A percentile compares a stretch with the other conserved stretches of the same genome.
These are phyloP conservation scores for Egretta garzetta DNA, from an alignment of 2,113 vertebrate species.

Conservation along the genomic window DNA sequence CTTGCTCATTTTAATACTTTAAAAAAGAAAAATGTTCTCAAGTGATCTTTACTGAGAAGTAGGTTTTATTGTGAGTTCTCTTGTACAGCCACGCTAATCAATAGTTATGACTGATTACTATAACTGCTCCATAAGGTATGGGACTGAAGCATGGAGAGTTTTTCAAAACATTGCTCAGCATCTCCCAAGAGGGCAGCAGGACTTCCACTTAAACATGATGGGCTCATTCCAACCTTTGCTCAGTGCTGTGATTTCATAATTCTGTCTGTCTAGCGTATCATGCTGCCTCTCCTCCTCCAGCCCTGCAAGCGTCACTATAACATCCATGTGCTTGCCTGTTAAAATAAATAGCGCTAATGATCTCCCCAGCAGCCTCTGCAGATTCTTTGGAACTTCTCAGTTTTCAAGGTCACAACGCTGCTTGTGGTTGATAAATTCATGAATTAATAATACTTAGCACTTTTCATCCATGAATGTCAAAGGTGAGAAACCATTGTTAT, in stretches of 20 bases:
- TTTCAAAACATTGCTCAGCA: background rate
- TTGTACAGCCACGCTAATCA: background rate
- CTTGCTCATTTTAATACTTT: background rate
- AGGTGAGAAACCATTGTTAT: slow-evolving; percentile 26
- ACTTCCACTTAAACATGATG: background rate
- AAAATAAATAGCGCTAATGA: background rate
- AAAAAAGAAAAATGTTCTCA: background rate
- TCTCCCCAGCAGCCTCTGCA: background rate
- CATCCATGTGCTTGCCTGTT: background rate
- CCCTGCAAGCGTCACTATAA: background rate
- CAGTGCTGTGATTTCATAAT: background rate
- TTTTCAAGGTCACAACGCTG: slow-evolving; percentile 48
- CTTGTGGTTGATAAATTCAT: slow-evolving; percentile 46
- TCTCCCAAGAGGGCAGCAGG: background rate
- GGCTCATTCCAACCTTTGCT: background rate
- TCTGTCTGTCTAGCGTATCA: background rate
- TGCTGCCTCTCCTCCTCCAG: background rate
- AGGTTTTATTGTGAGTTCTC: background rate
- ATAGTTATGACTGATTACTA: background rate
- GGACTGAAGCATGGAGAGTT: background rate
- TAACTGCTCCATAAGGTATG: background rate
- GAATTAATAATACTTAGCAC: slow-evolving; percentile 39
- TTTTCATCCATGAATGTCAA: slow-evolving; percentile 38
- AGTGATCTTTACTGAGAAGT: background rate
- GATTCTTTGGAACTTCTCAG: background rate